Percentiles rank a stretch among this genome's conserved stretches.
Evolutionary conservation across 1,140 invertebrate species (phyloP).

Genomic region (Agrypnia vestita): DNA sequence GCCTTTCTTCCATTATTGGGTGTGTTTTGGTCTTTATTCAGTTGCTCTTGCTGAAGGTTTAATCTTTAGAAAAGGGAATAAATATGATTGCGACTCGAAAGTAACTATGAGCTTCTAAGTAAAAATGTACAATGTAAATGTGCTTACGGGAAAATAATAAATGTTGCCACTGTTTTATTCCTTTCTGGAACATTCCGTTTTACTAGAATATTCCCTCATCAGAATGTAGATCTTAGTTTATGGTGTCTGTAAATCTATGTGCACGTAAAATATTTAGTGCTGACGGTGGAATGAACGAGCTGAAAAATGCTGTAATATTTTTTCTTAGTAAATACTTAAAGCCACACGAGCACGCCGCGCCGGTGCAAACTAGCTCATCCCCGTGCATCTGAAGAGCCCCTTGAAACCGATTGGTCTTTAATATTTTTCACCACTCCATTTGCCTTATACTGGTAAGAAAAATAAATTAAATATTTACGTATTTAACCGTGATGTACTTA

Average conservation of each 20-base stretch:
- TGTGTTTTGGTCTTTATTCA: constrained; percentile 2
- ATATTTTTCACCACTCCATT: too few species aligned
- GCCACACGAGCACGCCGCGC: too few species aligned
- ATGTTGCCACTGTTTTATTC: neutral
- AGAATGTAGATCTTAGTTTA: constrained; percentile 9
- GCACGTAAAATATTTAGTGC: constrained; percentile 34
- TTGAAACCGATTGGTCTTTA: too few species aligned
- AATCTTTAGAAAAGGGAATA: constrained; percentile 24
- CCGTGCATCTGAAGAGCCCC: too few species aligned
- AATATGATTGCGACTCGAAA: neutral
- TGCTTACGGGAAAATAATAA: neutral
- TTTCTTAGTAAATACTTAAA: neutral
- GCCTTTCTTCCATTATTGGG: neutral
- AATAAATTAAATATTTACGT: too few species aligned
- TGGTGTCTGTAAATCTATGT: constrained; percentile 32
- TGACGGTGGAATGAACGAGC: constrained; percentile 15
- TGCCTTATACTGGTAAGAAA: too few species aligned
- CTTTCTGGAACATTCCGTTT: neutral
- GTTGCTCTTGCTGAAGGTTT: constrained; percentile 12
- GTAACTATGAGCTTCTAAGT: neutral
- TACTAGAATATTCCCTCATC: neutral
- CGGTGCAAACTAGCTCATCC: too few species aligned
- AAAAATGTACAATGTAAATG: constrained; percentile 1
- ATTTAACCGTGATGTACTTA: too few species aligned
- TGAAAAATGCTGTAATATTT: constrained; percentile 23